Evolutionary conservation across 1,140 invertebrate genomes (phyloP).

Genomic region (Octopus sinensis): DNA sequence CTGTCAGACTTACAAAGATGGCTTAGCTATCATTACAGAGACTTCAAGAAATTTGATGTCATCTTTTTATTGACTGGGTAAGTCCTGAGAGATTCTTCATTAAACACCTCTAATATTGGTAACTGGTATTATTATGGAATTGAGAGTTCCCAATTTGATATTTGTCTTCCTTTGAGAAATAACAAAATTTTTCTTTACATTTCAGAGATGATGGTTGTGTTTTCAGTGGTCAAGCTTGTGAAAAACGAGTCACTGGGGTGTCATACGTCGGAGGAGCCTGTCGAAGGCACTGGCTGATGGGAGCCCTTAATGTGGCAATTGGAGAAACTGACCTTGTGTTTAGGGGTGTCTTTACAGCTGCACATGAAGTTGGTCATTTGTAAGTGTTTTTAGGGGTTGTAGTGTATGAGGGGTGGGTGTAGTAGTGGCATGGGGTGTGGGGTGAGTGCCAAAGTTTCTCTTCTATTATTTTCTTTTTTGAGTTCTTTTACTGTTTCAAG

Average conservation of each 20-base stretch:
- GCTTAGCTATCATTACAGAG: background rate
- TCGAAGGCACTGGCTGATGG: background rate
- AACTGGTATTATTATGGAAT: background rate
- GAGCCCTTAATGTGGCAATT: background rate
- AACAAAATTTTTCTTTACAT: background rate
- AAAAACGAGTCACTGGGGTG: constrained; percentile 1
- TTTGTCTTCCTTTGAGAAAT: background rate
- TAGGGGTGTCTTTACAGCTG: constrained; percentile 7
- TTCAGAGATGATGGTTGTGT: constrained; percentile 9
- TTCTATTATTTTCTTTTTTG: too few relatives aligned
- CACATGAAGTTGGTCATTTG: constrained; percentile 10
- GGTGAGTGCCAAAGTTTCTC: too few relatives aligned
- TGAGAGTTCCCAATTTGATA: too few relatives aligned
- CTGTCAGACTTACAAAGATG: constrained; percentile 8
- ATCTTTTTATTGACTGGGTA: constrained; percentile 9
- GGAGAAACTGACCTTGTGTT: constrained; percentile 9
- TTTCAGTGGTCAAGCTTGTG: constrained; percentile 1
- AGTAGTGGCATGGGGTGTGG: too few relatives aligned
- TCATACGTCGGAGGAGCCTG: background rate
- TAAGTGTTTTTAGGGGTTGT: background rate
- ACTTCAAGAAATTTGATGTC: background rate
- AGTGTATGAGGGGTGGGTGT: too few relatives aligned
- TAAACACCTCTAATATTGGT: too few relatives aligned
- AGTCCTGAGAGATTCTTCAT: background rate
- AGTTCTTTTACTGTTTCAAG: too few relatives aligned